phyloP scores from a whole-genome alignment of 64 coral and sea anemone species.

The Acropora tenuis region DNA sequence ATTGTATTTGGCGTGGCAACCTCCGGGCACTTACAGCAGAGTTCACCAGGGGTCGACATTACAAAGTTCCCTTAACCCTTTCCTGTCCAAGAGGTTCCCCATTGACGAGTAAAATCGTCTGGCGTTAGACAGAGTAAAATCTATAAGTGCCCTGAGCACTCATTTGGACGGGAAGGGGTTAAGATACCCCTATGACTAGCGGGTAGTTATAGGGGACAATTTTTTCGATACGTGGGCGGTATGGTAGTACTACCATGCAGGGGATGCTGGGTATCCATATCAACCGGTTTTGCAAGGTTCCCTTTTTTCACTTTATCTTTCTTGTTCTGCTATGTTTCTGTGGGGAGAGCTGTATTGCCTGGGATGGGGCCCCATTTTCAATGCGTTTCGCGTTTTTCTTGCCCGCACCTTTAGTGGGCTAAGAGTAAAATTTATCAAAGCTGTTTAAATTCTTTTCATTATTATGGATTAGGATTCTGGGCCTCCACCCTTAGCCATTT shows the following conservation, averaged over 20 bases:
- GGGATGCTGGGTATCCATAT: background rate
- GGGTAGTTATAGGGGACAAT: background rate
- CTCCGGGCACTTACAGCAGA: no score
- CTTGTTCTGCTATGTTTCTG: background rate
- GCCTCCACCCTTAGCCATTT: background rate
- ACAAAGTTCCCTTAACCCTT: no score
- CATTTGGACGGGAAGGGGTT: no score
- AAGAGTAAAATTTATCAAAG: conserved; percentile 8
- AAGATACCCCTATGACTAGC: background rate
- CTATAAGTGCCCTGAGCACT: no score
- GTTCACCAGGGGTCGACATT: no score
- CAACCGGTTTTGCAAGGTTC: background rate
- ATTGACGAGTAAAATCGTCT: no score
- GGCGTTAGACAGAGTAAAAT: no score
- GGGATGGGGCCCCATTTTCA: background rate
- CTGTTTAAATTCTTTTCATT: background rate
- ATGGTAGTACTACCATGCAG: background rate
- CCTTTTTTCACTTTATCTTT: background rate
- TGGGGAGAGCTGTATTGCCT: background rate
- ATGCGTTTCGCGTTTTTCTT: background rate
- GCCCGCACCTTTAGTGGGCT: conserved; percentile 1
- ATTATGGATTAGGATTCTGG: background rate
- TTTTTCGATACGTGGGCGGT: background rate
- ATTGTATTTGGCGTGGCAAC: no score
- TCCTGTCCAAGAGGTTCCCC: no score